Percentiles rank a stretch among this genome's conserved stretches.
phyloP scores from a whole-genome alignment of 1,140 invertebrate species.

The Drosophila serrata region DNA sequence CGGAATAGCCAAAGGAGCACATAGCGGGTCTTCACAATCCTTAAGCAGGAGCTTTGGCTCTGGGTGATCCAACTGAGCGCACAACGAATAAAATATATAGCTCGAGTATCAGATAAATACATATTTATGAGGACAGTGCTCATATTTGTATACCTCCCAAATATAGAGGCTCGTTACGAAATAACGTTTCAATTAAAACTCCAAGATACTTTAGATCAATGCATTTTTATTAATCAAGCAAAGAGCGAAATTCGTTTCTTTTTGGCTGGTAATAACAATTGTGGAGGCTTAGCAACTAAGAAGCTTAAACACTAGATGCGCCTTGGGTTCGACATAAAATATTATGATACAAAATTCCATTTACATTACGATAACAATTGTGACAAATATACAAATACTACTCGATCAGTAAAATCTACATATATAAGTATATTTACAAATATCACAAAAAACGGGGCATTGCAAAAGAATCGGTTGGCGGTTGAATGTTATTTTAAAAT shows the following conservation, averaged over 20 bases:
- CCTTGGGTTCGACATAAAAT: constrained; percentile 22
- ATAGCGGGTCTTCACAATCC: constrained; percentile 13
- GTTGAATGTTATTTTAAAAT: constrained; percentile 4
- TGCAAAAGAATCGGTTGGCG: constrained; percentile 31
- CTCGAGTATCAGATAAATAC: background rate
- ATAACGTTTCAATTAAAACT: constrained; percentile 14
- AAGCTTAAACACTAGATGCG: constrained; percentile 34
- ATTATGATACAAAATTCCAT: constrained; percentile 42
- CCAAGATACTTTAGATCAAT: constrained; percentile 5
- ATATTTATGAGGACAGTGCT: background rate
- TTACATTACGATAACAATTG: constrained; percentile 61
- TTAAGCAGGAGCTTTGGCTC: background rate
- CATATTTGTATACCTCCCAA: too few relatives aligned
- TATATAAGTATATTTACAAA: constrained; percentile 70
- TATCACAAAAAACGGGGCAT: constrained; percentile 68
- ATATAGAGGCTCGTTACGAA: background rate
- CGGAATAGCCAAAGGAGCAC: constrained; percentile 3
- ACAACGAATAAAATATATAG: background rate
- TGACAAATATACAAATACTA: constrained; percentile 65
- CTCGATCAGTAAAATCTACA: constrained; percentile 50
- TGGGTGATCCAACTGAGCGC: background rate
- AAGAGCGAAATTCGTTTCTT: constrained; percentile 32
- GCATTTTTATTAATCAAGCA: constrained; percentile 42
- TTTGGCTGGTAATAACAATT: constrained; percentile 26
- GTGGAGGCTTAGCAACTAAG: constrained; percentile 33